These are phyloP conservation scores for Drosophila merina DNA, from an alignment of 2,888 invertebrate genomes.

Conservation along the genomic window DNA sequence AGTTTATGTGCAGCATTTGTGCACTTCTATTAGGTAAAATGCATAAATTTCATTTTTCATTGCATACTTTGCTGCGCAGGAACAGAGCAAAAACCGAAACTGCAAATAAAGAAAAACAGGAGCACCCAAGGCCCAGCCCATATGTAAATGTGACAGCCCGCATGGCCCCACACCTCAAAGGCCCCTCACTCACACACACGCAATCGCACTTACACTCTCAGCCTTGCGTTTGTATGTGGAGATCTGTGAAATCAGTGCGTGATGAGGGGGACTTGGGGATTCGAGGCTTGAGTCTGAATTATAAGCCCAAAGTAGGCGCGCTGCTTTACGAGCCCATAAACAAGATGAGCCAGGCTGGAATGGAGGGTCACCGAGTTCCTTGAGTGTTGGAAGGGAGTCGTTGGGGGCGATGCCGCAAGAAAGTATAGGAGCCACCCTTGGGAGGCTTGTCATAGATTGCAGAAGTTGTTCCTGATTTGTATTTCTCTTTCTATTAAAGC, in stretches of 20 bases:
- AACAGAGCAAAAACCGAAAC: conserved; percentile 21
- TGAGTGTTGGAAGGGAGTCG: conserved; percentile 1
- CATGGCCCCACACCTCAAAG: conserved; percentile 33
- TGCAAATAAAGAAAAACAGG: conserved; percentile 23
- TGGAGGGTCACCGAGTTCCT: conserved; percentile 25
- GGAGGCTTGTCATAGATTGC: conserved; percentile 39
- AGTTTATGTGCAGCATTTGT: conserved; percentile 48
- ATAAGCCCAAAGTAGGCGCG: conserved; percentile 62
- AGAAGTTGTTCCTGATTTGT: conserved; percentile 25
- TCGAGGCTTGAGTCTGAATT: conserved; percentile 38
- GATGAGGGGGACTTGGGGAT: conserved; percentile 48
- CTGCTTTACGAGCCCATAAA: conserved; percentile 70
- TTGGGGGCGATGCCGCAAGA: background rate
- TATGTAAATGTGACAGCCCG: conserved; percentile 70
- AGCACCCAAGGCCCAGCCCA: conserved; percentile 51
- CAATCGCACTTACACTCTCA: conserved; percentile 3
- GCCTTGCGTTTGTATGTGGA: conserved; percentile 23
- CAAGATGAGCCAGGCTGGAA: conserved; percentile 47
- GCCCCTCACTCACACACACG: conserved; percentile 1
- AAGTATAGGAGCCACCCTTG: conserved; percentile 15
- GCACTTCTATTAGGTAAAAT: conserved; percentile 49
- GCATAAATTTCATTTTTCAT: conserved; percentile 64
- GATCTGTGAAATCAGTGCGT: conserved; percentile 64
- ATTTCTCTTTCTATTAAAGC: conserved; percentile 8
- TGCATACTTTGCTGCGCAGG: conserved; percentile 44